These are phyloP conservation scores for Euzophera pinguis DNA, from an alignment of 2,888 invertebrate genomes.

Conservation along the genomic window DNA sequence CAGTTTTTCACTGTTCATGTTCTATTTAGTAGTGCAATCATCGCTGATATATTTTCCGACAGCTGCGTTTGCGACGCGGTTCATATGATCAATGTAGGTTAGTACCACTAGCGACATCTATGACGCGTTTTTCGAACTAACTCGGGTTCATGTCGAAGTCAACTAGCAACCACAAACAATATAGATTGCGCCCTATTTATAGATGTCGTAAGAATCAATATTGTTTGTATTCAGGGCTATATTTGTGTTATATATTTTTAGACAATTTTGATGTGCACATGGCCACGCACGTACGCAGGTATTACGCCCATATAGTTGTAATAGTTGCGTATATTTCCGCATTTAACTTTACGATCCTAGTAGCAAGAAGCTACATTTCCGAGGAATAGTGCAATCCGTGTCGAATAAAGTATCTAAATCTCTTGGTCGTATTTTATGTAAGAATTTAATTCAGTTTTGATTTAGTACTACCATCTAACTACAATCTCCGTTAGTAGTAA, in stretches of 20 bases:
- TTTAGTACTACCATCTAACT: too few species aligned
- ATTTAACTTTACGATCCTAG: conserved; percentile 1
- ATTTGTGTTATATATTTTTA: conserved; percentile 9
- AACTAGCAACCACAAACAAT: background rate
- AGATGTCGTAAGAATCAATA: conserved; percentile 9
- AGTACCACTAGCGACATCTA: conserved; percentile 66
- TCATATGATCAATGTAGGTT: conserved; percentile 54
- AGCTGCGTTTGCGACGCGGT: conserved; percentile 49
- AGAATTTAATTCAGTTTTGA: too few species aligned
- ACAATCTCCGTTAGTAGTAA: too few species aligned
- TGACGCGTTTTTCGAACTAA: conserved; percentile 38
- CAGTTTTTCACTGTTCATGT: conserved; percentile 19
- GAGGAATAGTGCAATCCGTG: background rate
- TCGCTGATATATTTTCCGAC: conserved; percentile 54
- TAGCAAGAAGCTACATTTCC: conserved; percentile 2
- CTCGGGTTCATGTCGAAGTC: conserved; percentile 26
- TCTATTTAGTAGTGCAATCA: conserved; percentile 26
- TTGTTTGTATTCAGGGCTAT: conserved; percentile 7
- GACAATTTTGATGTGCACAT: conserved; percentile 12
- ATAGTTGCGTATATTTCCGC: conserved; percentile 11
- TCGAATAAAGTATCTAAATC: background rate
- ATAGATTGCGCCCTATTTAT: conserved; percentile 8
- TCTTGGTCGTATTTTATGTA: too few species aligned
- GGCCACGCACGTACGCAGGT: conserved; percentile 10
- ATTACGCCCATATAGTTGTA: conserved; percentile 8